A percentile compares a stretch with the other conserved stretches of the same genome.
These are phyloP conservation scores for Drymodes brunneopygia DNA, from an alignment of 2,113 vertebrate species.

Conservation along the genomic window DNA sequence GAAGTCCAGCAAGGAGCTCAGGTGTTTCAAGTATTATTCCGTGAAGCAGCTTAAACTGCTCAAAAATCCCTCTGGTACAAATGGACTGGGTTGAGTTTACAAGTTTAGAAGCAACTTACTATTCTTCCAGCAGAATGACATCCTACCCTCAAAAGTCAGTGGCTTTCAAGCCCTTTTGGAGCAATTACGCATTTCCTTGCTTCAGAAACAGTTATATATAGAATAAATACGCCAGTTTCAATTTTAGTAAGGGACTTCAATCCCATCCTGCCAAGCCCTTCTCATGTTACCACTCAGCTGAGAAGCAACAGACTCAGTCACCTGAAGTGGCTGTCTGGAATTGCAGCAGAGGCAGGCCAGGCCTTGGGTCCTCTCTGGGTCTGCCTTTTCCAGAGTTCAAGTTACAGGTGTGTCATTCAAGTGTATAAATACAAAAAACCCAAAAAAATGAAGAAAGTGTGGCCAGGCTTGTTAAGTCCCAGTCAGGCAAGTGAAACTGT, in stretches of 20 bases:
- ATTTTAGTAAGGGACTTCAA: slow-evolving; percentile 16
- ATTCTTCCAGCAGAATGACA: not conserved
- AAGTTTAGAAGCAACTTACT: not conserved
- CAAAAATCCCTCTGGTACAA: not conserved
- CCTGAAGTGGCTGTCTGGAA: not conserved
- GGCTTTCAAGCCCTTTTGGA: not conserved
- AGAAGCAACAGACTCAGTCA: not conserved
- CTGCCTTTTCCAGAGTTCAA: slow-evolving; percentile 13
- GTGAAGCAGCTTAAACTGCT: not conserved
- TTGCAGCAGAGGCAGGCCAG: not conserved
- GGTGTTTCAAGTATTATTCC: not conserved
- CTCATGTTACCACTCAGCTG: not conserved
- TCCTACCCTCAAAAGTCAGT: not conserved
- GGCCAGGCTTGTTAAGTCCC: not conserved
- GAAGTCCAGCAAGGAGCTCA: not conserved
- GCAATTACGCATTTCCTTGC: not conserved
- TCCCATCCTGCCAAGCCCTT: not conserved
- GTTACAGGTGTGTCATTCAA: not conserved
- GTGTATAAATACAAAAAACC: not conserved
- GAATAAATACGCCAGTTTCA: not conserved
- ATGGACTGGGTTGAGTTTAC: not conserved
- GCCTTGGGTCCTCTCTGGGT: not conserved
- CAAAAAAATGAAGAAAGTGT: not conserved
- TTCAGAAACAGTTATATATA: not conserved
- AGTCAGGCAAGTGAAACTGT: not conserved